Base-by-base conservation (phyloP, 2,888 invertebrate species). In the Teleiodes luculella region DNA sequence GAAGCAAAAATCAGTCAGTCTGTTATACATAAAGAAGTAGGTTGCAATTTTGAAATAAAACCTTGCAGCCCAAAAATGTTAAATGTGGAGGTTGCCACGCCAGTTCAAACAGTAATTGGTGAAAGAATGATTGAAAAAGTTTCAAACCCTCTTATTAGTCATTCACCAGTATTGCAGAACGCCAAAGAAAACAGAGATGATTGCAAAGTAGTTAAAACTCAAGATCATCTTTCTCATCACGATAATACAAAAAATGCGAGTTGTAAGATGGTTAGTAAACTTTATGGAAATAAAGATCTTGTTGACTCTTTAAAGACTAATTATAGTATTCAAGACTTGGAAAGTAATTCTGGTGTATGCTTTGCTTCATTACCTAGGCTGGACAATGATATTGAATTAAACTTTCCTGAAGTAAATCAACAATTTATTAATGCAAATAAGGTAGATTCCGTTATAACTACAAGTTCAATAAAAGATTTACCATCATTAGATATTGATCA, bases 1-100 rank as follows among this genome's bases (percentile, higher is more conserved):
- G 90, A 90, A 75, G 77, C 90, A 45, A 90, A 90, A 77, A 90
- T 90, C 64, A 90, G 88, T 64, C 90, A 90, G 61, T 90, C 90
- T 10, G 82, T 90, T 20, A 90, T 90, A 59, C 90, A 90, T 62
- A 90, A 90, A 74, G 90, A 90, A 66, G 90, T 90, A 50, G 87
- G 89, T 28, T 90, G 90, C 66, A 90, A 90, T 70, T 90, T 90
- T 78, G 90, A 90, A 78, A 89, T 90, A 57, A 88, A 81, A 60
- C 90, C 89, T 24, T 90, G 89, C 62, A 90, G 90, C 71, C 90
- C 90, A 52, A 82, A 86, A 79, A 86, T 88, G 83, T 66, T 88
- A 59, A 87, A 85, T 79, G 86, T 81, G 20, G 84, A 87, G 72
- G 64, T 82, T 53, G 86, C 87, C 35, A 72, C 87, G 56, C 83